Evolutionary conservation across 92 coral and sea anemone species (phyloP).

Genomic region (Siderastrea radians): DNA sequence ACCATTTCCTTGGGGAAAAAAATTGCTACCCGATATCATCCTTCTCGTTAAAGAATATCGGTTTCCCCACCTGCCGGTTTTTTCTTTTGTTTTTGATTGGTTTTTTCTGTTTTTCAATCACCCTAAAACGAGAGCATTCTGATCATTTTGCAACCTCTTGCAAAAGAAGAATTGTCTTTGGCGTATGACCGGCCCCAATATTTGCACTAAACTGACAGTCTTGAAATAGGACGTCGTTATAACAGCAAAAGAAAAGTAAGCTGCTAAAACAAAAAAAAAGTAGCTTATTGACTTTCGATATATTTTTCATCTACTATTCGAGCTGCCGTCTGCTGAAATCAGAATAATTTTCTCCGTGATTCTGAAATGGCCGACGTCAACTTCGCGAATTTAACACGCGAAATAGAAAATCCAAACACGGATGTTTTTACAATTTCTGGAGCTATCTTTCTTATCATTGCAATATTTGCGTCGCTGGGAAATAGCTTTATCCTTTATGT

Average conservation of each 20-base stretch:
- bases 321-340: neutral
- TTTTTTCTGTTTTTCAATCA: neutral
- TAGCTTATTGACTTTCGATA: constrained; percentile 1
- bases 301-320: neutral
- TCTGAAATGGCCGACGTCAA: too few relatives aligned
- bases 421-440: constrained; percentile 7
- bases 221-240: constrained; percentile 2
- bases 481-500: constrained; percentile 44
- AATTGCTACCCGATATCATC: neutral
- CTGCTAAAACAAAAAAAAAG: constrained; percentile 27
- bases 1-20: neutral
- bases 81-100: neutral
- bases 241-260: constrained; percentile 5
- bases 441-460: constrained; percentile 7
- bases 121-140: neutral
- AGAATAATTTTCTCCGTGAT: neutral
- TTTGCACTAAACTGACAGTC: neutral
- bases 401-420: neutral
- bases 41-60: neutral
- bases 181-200: neutral
- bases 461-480: constrained; percentile 24
- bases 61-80: neutral
- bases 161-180: neutral
- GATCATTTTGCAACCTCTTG: neutral
- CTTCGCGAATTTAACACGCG: neutral